Evolutionary conservation across 2,113 vertebrate genomes (phyloP).

Genomic region (Physeter macrocephalus): DNA sequence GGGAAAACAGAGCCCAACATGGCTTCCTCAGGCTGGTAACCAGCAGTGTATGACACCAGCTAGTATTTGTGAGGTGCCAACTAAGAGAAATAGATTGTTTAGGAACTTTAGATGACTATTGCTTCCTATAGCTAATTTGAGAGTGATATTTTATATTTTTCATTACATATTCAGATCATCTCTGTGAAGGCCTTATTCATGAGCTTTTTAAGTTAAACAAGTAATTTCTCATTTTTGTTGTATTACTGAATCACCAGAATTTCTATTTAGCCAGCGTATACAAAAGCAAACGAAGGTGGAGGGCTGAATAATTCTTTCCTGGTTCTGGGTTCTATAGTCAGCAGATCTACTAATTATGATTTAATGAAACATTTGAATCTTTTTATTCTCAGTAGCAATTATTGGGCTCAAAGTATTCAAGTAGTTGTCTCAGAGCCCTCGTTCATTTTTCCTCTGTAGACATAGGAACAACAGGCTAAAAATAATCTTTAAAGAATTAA

Average conservation of each 20-base stretch:
- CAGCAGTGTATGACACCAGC: background rate
- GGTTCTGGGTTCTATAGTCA: background rate
- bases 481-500: background rate
- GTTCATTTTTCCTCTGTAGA: background rate
- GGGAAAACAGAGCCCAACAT: constrained; percentile 13
- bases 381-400: background rate
- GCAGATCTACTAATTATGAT: background rate
- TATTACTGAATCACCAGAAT: background rate
- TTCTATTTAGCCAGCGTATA: background rate
- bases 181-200: background rate
- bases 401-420: background rate
- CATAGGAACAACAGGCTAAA: background rate
- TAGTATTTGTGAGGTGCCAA: background rate
- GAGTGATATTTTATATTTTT: background rate
- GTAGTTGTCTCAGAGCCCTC: background rate
- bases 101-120: background rate
- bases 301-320: background rate
- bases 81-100: background rate
- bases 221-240: background rate
- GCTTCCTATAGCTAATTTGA: background rate
- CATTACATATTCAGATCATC: background rate
- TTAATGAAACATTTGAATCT: background rate
- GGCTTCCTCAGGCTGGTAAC: background rate
- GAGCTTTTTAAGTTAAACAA: background rate
- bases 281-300: constrained; percentile 6